Evolutionary conservation across 2,888 invertebrate species (phyloP), one percentile per base, ranked within the genome.

Genomic region (Mycalesis mineus): DNA sequence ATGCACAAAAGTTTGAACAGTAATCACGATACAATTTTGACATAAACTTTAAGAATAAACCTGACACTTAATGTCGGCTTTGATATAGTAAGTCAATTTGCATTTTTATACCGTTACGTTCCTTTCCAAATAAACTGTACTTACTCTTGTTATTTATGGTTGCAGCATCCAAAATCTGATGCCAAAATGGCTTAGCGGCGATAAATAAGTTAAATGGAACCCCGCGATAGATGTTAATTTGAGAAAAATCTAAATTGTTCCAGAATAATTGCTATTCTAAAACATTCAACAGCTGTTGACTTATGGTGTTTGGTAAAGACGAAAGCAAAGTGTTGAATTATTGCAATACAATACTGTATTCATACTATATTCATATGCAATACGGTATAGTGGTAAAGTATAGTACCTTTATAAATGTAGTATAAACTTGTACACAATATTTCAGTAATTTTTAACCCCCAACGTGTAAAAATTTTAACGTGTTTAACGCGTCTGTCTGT

Each of bases 21-120:
- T 50, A 50, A 50, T 50, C 40, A 50, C 31, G 17, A 17, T 48
- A 31, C 47, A 7, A 55, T 50, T 50, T 37, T 14, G 53, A 53
- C 37, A 39, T 50, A 50, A 52, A 45, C 17, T 54, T 49, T 36
- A 37, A 40, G 22, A 55, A 58, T 61, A 61, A 61, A 58, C 44
- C 49, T 36, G 44, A 44, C 49, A 44, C 15, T 40, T 52, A 52
- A 55, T 60, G 51, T 22, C n/a, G 41, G 37, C 60, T 54, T 55
- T 57, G 50, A 60, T 55, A 59, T 48, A 49, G 39, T 36, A 57
- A 51, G 47, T 47, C 31, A 40, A 62, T 62, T 62, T 62, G 48
- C 62, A 62, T 62, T 57, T 62, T 60, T 60, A 57, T 51, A 55
- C 57, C 57, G 41, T 62, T 62, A 42, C 51, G 31, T 49, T 42